Percentiles rank a stretch among this genome's conserved stretches.
Conservation (phyloP, 2,888 invertebrate species). For the Hypomecis atomaria region DNA sequence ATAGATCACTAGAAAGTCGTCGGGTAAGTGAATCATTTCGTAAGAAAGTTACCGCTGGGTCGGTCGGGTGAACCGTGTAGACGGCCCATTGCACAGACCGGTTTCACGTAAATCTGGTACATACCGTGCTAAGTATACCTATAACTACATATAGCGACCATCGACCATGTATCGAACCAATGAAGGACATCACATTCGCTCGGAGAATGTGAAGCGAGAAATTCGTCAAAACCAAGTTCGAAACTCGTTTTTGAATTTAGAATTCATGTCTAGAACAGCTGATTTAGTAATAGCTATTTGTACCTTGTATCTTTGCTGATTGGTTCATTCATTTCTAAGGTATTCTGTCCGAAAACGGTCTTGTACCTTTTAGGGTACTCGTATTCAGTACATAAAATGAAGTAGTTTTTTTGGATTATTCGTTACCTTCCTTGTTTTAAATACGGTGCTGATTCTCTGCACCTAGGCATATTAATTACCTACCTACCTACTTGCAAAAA, state of each 20-base stretch:
- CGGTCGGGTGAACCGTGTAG: constrained; percentile 71
- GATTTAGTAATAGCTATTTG: constrained; percentile 47
- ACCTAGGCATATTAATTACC: too few species aligned
- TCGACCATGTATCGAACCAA: constrained; percentile 45
- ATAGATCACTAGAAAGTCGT: constrained; percentile 46
- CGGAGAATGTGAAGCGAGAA: constrained; percentile 46
- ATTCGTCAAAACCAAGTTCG: constrained; percentile 19
- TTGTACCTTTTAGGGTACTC: too few species aligned
- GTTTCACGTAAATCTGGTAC: constrained; percentile 73
- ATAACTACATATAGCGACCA: constrained; percentile 18
- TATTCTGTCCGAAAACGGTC: too few species aligned
- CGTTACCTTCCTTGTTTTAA: too few species aligned
- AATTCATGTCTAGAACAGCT: constrained; percentile 48
- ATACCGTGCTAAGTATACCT: constrained; percentile 42
- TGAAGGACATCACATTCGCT: constrained; percentile 63
- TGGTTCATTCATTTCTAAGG: constrained; percentile 24
- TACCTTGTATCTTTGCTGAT: constrained; percentile 34
- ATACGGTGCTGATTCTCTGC: too few species aligned
- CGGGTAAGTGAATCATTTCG: constrained; percentile 65
- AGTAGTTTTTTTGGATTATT: too few species aligned
- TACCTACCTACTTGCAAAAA: too few species aligned
- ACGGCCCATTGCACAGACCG: constrained; percentile 69
- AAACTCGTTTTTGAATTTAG: constrained; percentile 22
- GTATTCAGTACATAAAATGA: too few species aligned
- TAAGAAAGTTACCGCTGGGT: constrained; percentile 71